Evolutionary conservation across 2,888 invertebrate species (phyloP).

Genomic region (Periphyllus acericola): DNA sequence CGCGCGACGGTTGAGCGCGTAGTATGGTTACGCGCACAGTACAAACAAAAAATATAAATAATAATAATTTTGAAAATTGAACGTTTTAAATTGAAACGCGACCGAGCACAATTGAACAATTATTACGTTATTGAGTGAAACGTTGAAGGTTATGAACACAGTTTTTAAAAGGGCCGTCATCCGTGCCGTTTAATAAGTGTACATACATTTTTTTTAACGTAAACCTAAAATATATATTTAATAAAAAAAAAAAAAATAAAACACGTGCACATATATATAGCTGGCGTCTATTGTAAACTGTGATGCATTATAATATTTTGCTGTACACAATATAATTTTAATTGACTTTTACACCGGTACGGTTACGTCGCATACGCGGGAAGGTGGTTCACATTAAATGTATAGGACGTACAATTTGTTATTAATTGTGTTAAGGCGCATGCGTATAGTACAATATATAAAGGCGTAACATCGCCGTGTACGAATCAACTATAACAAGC

Average conservation of each 20-base stretch:
- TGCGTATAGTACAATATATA: no score
- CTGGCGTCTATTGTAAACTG: no score
- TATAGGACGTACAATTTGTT: not conserved
- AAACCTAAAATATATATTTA: not conserved
- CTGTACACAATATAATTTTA: not conserved
- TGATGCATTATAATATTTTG: not conserved
- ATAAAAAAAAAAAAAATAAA: no score
- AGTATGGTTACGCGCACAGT: not conserved
- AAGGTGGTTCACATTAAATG: not conserved
- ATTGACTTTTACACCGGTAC: not conserved
- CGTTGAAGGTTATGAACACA: conserved; percentile 17
- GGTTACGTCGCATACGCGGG: not conserved
- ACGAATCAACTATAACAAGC: not conserved
- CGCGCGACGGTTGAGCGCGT: not conserved
- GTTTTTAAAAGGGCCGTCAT: conserved; percentile 27
- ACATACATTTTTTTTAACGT: not conserved
- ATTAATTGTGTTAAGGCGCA: not conserved
- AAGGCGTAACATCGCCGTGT: not conserved
- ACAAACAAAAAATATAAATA: conserved; percentile 27
- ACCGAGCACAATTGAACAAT: conserved; percentile 48
- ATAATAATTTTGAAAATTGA: conserved; percentile 39
- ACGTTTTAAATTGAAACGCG: conserved; percentile 41
- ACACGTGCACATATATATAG: not conserved
- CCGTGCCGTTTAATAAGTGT: conserved; percentile 27
- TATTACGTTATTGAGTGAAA: conserved; percentile 14